A percentile compares a stretch with the other conserved stretches of the same genome.
Conservation (phyloP, 2,113 vertebrate species). For the Heterotis niloticus region DNA sequence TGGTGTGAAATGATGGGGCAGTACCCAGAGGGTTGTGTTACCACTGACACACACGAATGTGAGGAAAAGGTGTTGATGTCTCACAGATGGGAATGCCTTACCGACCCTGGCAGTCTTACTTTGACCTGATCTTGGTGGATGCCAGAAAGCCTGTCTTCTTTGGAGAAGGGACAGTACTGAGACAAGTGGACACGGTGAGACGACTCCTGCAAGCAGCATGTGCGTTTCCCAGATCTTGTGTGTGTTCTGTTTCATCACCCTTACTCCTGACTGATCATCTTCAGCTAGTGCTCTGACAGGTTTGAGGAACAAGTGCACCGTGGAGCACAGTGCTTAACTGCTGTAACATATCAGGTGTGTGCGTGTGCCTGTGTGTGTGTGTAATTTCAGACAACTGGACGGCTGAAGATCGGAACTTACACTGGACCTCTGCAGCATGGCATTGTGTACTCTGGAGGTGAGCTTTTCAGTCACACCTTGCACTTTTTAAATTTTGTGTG, state of each 20-base stretch:
- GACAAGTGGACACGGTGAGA: conserved; percentile 96
- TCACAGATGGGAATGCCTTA: conserved; percentile 71
- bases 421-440: conserved; percentile 94
- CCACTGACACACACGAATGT: not conserved
- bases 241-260: too few relatives aligned
- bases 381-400: conserved; percentile 78
- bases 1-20: not conserved
- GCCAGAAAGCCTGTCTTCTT: conserved; percentile 96
- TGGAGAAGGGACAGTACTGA: conserved; percentile 87
- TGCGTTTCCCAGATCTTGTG: too few relatives aligned
- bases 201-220: too few relatives aligned
- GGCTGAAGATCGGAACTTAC: conserved; percentile 96
- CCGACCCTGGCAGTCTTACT: conserved; percentile 93
- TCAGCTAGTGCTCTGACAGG: too few relatives aligned
- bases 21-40: not conserved
- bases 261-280: too few relatives aligned
- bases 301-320: too few relatives aligned
- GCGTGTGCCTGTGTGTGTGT: conserved; percentile 17
- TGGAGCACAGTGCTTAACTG: not conserved
- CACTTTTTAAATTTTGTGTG: not conserved
- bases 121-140: conserved; percentile 93
- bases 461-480: conserved; percentile 2
- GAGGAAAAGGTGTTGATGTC: not conserved
- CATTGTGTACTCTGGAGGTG: conserved; percentile 96
- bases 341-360: not conserved